Evolutionary conservation across 2,888 invertebrate species (phyloP).

Genomic region (Ectemnius cavifrons): DNA sequence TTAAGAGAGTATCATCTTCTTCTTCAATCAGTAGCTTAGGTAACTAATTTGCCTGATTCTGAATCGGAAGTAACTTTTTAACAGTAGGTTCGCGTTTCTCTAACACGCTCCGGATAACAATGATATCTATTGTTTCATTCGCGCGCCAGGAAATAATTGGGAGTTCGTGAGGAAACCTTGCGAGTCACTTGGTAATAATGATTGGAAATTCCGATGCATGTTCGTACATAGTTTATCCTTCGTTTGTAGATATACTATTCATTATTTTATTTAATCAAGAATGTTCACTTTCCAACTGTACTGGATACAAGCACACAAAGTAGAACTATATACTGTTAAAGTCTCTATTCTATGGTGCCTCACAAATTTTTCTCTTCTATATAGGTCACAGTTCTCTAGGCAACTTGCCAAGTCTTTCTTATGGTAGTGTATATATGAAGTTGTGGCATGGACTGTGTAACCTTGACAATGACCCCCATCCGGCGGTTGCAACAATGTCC

Average conservation of each 20-base stretch:
- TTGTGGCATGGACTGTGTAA: conserved; percentile 91
- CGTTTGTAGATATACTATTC: conserved; percentile 31
- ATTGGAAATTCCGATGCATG: conserved; percentile 60
- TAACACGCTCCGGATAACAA: conserved; percentile 42
- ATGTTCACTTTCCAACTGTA: conserved; percentile 25
- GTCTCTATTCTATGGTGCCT: no score
- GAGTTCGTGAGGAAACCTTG: conserved; percentile 78
- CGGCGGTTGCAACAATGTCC: conserved; percentile 89
- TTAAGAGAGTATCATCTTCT: conserved; percentile 85
- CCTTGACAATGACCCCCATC: conserved; percentile 92
- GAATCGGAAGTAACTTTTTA: neutral
- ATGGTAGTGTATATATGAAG: conserved; percentile 91
- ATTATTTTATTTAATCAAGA: conserved; percentile 23
- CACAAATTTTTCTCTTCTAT: neutral
- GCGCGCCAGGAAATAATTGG: conserved; percentile 76
- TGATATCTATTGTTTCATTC: conserved; percentile 64
- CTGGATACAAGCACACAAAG: conserved; percentile 30
- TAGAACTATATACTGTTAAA: no score
- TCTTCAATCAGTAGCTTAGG: conserved; percentile 84
- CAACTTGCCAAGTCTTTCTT: conserved; percentile 80
- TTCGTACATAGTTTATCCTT: conserved; percentile 53
- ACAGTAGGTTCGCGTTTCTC: conserved; percentile 12
- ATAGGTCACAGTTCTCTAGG: conserved; percentile 77
- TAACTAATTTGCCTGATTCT: conserved; percentile 53
- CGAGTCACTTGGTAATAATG: conserved; percentile 76